phyloP scores from a whole-genome alignment of 2,113 vertebrate genomes.

The Myrmecobius fasciatus region DNA sequence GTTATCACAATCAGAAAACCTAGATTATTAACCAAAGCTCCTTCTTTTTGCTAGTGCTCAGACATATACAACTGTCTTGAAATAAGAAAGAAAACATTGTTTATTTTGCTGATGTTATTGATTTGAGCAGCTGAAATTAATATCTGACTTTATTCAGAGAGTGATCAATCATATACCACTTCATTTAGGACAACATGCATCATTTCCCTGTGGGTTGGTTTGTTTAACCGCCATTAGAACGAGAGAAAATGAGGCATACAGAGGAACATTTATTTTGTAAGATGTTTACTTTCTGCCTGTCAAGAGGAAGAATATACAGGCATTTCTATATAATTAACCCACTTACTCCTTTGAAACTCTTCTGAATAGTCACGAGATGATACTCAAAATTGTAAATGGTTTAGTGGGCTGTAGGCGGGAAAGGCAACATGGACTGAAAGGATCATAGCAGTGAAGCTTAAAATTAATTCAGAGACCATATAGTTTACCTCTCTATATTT shows the following conservation, averaged over 20 bases:
- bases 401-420: background rate
- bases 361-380: background rate
- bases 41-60: conserved; percentile 24
- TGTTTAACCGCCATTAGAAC: conserved; percentile 35
- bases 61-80: conserved; percentile 27
- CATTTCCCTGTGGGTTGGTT: conserved; percentile 18
- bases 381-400: background rate
- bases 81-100: conserved; percentile 29
- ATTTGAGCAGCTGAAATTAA: conserved; percentile 43
- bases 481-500: background rate
- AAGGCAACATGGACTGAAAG: background rate
- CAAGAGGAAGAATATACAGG: conserved; percentile 24
- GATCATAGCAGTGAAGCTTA: background rate
- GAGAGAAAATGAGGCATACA: background rate
- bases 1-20: background rate
- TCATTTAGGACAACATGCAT: background rate
- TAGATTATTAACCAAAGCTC: rapidly evolving
- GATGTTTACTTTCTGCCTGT: conserved; percentile 35
- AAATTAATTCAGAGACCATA: background rate
- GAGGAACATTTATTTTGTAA: conserved; percentile 5
- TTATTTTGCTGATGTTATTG: conserved; percentile 1
- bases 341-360: background rate
- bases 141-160: conserved; percentile 37
- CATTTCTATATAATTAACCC: conserved; percentile 48
- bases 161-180: background rate